Conservation (phyloP, 2,113 vertebrate genomes). For the Eulacestoma nigropectus region DNA sequence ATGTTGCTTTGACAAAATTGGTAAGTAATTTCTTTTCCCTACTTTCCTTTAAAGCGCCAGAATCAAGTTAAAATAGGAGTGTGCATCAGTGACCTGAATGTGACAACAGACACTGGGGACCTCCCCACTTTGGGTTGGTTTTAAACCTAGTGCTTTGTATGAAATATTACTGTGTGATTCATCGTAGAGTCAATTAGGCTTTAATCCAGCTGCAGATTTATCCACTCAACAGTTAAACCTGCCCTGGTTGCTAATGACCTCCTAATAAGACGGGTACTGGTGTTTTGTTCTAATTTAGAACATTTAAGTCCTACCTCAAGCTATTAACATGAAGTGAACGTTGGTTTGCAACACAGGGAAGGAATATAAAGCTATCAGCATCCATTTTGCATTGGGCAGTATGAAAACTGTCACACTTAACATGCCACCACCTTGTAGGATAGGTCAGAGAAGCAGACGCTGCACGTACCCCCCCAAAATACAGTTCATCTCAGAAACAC, state of each 20-base stretch:
- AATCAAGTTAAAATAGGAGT: not conserved
- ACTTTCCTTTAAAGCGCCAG: not conserved
- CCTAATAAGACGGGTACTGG: not conserved
- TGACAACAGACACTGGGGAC: not conserved
- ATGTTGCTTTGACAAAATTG: not conserved
- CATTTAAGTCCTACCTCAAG: not conserved
- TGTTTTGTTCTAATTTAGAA: not conserved
- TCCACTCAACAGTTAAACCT: not conserved
- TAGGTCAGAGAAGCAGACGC: not conserved
- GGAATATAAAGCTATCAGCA: not conserved
- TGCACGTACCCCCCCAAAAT: not conserved
- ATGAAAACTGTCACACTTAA: not conserved
- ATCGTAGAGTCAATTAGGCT: conserved; percentile 20
- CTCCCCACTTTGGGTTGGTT: not conserved
- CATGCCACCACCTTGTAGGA: not conserved
- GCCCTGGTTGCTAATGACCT: not conserved
- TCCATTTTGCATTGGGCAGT: not conserved
- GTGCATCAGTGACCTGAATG: not conserved
- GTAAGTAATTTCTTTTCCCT: not conserved
- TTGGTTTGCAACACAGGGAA: not conserved
- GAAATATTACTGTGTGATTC: conserved; percentile 10
- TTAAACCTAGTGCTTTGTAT: not conserved
- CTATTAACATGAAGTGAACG: not conserved
- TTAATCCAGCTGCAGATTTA: conserved; percentile 17
- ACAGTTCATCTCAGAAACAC: not conserved